phyloP scores from a whole-genome alignment of 2,797 vertebrate genomes.

The Lemur catta region DNA sequence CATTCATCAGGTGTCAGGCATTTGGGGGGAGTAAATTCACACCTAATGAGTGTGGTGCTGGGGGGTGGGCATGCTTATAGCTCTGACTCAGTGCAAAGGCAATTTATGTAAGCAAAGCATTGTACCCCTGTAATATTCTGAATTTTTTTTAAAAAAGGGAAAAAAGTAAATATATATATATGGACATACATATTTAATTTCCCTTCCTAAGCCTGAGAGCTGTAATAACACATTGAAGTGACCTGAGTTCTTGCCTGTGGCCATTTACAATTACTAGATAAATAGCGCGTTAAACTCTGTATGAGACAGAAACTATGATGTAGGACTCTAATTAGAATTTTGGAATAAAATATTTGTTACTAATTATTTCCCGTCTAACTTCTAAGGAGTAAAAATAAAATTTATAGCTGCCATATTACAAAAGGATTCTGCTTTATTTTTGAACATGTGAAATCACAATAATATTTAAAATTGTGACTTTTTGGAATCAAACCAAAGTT shows the following conservation, averaged over 20 bases:
- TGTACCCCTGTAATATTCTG: no score
- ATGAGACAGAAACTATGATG: conserved; percentile 18
- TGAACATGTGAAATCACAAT: conserved; percentile 17
- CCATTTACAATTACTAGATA: neutral
- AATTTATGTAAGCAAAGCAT: no score
- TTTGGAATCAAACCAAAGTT: neutral
- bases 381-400: conserved; percentile 41
- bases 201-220: neutral
- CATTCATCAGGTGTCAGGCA: no score
- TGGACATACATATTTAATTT: neutral
- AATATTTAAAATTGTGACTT: conserved; percentile 31
- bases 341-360: conserved; percentile 47
- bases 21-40: no score
- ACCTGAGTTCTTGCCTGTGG: neutral
- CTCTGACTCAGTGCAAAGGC: no score
- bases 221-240: neutral
- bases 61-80: no score
- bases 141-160: no score
- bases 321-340: conserved; percentile 48
- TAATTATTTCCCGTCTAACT: conserved; percentile 17
- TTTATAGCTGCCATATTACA: neutral
- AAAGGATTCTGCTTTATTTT: conserved; percentile 43
- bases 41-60: no score
- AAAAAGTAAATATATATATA: no score
- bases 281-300: neutral